Evolutionary conservation across 2,888 invertebrate species (phyloP), one percentile per base, ranked within the genome.

Genomic region (Ennomos quercinarius): DNA sequence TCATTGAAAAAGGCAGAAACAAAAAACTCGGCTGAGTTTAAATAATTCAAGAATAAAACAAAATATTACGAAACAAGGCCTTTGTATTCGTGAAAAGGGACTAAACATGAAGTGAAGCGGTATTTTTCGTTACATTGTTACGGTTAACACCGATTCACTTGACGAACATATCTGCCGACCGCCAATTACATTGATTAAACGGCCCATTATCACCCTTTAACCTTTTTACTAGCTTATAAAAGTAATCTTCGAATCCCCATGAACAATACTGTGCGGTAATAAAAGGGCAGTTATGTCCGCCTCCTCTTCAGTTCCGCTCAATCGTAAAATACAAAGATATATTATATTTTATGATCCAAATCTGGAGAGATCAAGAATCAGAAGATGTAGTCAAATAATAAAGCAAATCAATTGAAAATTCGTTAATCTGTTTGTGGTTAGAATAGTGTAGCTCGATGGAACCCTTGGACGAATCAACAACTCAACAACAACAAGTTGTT

Each of bases 161-260:
- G 45, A 50, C 44, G 42, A 35, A 57, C 48, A 27, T 27, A 27
- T 27, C 13, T 50, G 57, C 41, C 52, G 36, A 40, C 62, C 51
- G n/a, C 45, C 55, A 67, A 66, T 67, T 41, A 67, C 54, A 60
- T 62, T 68, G 64, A 70, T 67, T 66, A 65, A 70, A 65, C 57
- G 61, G 13, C 41, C 61, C 55, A 66, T 69, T 64, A 70, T 67
- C 63, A 67, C 54, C 41, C 51, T 61, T 67, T 63, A 64, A 65
- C 66, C 65, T 66, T 63, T 67, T 74, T 66, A 71, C 61, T 51
- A 63, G 48, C 59, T 59, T 60, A 62, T 71, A 71, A 72, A 73
- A 72, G 67, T 70, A 70, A 74, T 72, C 64, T 71, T 68, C 66
- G 55, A 57, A 63, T 67, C 45, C 65, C 69, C 64, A 70, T 71